These are phyloP conservation scores for Pluvianellus socialis DNA, from an alignment of 2,113 vertebrate genomes.

Conservation along the genomic window DNA sequence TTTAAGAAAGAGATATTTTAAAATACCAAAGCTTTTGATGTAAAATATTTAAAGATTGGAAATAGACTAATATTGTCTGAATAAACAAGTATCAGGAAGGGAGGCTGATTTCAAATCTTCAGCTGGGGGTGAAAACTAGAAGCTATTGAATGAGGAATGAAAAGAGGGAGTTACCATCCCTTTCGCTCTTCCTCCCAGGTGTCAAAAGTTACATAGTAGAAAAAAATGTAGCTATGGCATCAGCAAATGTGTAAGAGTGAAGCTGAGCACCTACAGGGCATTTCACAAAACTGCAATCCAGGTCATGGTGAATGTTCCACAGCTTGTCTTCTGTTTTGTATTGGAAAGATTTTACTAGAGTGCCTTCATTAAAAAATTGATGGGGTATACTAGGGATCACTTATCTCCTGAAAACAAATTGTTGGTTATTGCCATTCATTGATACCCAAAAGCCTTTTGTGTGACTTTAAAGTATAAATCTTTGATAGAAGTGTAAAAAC, in stretches of 20 bases:
- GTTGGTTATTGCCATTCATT: not conserved
- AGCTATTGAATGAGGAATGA: not conserved
- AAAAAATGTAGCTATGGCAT: not conserved
- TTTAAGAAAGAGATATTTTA: not conserved
- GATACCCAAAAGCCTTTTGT: not conserved
- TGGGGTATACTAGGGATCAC: not conserved
- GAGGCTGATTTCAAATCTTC: not conserved
- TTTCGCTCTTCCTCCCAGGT: not conserved
- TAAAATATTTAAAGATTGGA: not conserved
- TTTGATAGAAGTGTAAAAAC: not conserved
- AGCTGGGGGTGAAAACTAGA: not conserved
- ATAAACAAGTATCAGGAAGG: not conserved
- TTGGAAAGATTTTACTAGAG: not conserved
- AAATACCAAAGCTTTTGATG: not conserved
- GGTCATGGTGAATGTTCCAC: not conserved
- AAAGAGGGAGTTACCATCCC: not conserved
- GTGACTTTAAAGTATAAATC: not conserved
- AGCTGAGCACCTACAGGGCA: not conserved
- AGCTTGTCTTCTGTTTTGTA: not conserved
- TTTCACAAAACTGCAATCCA: not conserved
- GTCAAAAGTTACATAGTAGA: not conserved
- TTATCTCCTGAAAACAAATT: not conserved
- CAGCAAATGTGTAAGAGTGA: not conserved
- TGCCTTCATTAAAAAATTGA: not conserved
- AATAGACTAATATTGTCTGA: not conserved